Base-by-base conservation (phyloP, 1,140 invertebrate species). In the Solenopsis invicta region DNA sequence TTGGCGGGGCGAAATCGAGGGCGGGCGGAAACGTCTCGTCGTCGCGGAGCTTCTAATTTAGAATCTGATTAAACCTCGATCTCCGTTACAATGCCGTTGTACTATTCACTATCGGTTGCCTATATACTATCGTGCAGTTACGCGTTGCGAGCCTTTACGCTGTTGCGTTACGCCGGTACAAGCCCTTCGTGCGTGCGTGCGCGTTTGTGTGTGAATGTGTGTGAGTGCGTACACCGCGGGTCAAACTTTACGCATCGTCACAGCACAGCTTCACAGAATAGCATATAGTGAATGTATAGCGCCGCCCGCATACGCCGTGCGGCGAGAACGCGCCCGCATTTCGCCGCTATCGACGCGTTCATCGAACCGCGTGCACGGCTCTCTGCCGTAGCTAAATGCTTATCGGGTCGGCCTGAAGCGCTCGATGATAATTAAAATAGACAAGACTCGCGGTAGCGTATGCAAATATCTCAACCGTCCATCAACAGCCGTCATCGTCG, bases 181-280 rank as follows among this genome's bases (percentile, higher is more conserved):
- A 29, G 54, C n/a, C 29, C 45, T 86, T 72, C 54, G 61, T 54
- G 41, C 24, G 50, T 13, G 75, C 56, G 21, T n/a, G 54, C 16
- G n/a, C 29, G 52, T n/a, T n/a, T 0, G 56, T 21, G 54, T 8
- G 29, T 6, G 41, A 1, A 4, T 21, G 64, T 78, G 59, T 62
- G 41, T 37, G 41, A 34, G 64, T 78, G 66, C 71, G 41, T 48
- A 56, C 74, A 56, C 74, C 61, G 64, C 77, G 61, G 69, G 90
- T 91, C 89, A 91, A 85, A 80, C 78, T 86, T 89, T 50, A 89
- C 69, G 89, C 87, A 76, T 87, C 84, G 87, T 62, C 90, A 78
- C 50, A 59, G 64, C 12, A 13, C 64, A 21, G 77, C 69, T 77
- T 67, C 66, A 78, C 18, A 59, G 64, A 89, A 72, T 59, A 37